These are phyloP conservation scores for Meteorus sp. DNA, from an alignment of 1,140 invertebrate species.

Conservation along the genomic window DNA sequence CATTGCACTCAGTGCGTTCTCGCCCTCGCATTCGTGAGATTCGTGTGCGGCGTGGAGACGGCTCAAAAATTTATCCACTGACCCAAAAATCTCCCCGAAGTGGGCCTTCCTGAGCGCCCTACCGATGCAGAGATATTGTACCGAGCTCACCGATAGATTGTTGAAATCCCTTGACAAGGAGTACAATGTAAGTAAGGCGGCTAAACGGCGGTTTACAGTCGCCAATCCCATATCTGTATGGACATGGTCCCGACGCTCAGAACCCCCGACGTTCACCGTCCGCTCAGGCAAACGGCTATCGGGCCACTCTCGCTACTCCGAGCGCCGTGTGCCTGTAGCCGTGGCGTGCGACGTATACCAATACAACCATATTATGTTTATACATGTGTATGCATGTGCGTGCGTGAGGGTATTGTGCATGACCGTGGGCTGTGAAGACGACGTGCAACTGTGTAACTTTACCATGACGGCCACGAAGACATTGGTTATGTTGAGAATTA, in stretches of 20 bases:
- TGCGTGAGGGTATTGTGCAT: not conserved
- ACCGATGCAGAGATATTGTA: conserved; percentile 65
- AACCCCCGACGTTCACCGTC: conserved; percentile 37
- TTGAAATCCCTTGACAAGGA: conserved; percentile 68
- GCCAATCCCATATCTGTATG: conserved; percentile 15
- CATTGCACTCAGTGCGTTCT: conserved; percentile 55
- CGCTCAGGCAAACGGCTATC: conserved; percentile 57
- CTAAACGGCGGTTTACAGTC: conserved; percentile 11
- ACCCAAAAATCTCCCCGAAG: conserved; percentile 4
- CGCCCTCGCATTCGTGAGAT: conserved; percentile 41
- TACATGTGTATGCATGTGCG: not conserved
- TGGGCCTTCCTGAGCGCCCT: conserved; percentile 42
- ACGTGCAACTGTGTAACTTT: not conserved
- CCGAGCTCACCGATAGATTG: conserved; percentile 67
- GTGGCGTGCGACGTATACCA: conserved; percentile 18
- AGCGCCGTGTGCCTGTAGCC: conserved; percentile 39
- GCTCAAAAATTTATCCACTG: conserved; percentile 13
- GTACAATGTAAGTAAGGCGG: conserved; percentile 69
- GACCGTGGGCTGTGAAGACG: not conserved
- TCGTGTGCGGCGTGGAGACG: conserved; percentile 27
- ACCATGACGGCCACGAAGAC: conserved; percentile 2
- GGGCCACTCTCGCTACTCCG: conserved; percentile 52
- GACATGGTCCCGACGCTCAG: conserved; percentile 2
- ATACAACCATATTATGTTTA: not conserved
- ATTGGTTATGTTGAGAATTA: no score